Base-by-base conservation (phyloP, 2,888 invertebrate genomes). In the Holacanthella duospinosa region DNA sequence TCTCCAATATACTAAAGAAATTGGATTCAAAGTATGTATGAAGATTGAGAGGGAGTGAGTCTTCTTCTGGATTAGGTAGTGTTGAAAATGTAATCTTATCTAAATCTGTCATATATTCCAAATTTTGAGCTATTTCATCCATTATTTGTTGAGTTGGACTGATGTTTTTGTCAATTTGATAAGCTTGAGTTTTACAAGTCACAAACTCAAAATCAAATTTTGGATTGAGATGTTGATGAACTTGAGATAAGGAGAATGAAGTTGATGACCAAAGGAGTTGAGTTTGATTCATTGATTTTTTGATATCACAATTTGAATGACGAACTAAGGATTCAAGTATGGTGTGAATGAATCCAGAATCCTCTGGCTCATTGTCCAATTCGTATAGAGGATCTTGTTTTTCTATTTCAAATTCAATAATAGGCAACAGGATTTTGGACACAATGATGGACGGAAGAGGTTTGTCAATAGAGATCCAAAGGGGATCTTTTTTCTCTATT, bases 401-500 rank as follows among this genome's bases (percentile, higher is more conserved):
- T 29, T 28, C 43, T 27, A 62, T 9, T 4, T 59, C 59, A 12
- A 21, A n/a, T 48, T 57, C 28, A 1, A 69, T 29, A 55, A 70
- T 68, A 0, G 70, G 72, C 2, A 66, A 55, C 26, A 72, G 63
- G 29, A 68, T 65, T 29, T 68, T 70, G 2, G 63, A 36, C 0
- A 68, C 69, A 25, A 72, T 67, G 44, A 44, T 56, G 9, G 54
- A 29, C 6, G 70, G 29, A 6, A 63, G 62, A 9, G 69, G 72
- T 9, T 55, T 25, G 1, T 26, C n/a, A 56, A 70, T 69, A 1
- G 61, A 26, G 19, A 72, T 66, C 48, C 63, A 58, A 2, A 71
- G 60, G 2, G 72, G 72, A 36, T 72, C 69, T 48, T 66, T 70
- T 54, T 59, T 65, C 28, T 69, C 69, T 2, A 72, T 59, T 64